Base-by-base conservation (phyloP, 1,140 invertebrate genomes). In the Eupeodes corollae region DNA sequence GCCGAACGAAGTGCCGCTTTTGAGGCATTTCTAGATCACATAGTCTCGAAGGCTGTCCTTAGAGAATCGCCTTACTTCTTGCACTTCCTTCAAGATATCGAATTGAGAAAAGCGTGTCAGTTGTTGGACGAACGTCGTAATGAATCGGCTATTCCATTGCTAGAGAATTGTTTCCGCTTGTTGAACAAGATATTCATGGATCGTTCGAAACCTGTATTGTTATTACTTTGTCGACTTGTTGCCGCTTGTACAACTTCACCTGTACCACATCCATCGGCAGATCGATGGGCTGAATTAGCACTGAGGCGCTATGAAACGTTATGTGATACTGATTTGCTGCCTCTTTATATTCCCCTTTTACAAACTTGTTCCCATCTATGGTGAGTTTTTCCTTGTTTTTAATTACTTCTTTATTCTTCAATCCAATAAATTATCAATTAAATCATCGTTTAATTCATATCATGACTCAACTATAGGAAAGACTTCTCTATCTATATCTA, bases 141-240 rank as follows among this genome's bases (percentile, higher is more conserved):
- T 69, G 73, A 76, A 52, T 68, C 75, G 55, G 82, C 83, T 21
- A 69, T 79, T 37, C 73, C 74, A 16, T 56, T 82, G 19, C 68
- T 88, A 39, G 83, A 87, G 65, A 82, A 79, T 58, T 79, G 71
- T 54, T 83, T 86, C 57, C 77, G 77, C 53, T 67, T 88, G 52
- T 69, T 86, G 47, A 86, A 84, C 68, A 87, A 80, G 68, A 66
- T 87, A 9, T 80, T 80, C 49, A 84, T 80, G 48, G 79, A 84
- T 58, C 72, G 78, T 48, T 82, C 83, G 12, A 69, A 75, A 8
- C 73, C 74, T n/a, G 79, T 84, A 9, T 67, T 87, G 6, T 61
- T 83, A 37, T 76, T 79, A n/a, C 59, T 89, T 30, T 86, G 84
- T 56, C 75, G 82, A 21, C 66, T 88, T 13, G 77, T 86, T 16